Conservation (phyloP, 2,797 vertebrate genomes). For the Pteronotus mesoamericanus region DNA sequence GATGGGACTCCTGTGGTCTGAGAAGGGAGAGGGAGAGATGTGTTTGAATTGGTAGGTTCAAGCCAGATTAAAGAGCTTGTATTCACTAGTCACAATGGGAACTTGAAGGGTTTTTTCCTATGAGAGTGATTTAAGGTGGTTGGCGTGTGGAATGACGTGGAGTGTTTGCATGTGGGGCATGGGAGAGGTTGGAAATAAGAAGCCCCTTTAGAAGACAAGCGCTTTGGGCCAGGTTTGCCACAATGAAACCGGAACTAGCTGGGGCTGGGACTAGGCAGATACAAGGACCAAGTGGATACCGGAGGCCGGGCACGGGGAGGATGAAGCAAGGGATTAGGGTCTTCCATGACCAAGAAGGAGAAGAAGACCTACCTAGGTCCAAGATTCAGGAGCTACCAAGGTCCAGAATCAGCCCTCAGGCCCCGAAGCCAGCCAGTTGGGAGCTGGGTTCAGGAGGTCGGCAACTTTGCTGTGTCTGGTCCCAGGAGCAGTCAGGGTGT, state of each 20-base stretch:
- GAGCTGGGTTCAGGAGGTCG: not conserved
- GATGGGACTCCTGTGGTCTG: not conserved
- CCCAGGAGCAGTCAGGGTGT: not conserved
- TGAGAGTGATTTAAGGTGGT: not conserved
- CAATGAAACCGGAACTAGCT: not conserved
- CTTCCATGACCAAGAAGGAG: not conserved
- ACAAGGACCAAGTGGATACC: not conserved
- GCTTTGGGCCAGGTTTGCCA: not conserved
- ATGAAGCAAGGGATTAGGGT: not conserved
- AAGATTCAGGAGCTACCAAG: not conserved
- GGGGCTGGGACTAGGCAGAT: not conserved
- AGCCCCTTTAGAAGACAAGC: not conserved
- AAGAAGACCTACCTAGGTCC: not conserved
- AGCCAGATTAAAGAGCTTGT: not conserved
- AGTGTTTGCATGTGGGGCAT: not conserved
- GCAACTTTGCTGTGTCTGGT: not conserved
- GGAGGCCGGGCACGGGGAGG: not conserved
- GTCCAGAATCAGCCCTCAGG: not conserved
- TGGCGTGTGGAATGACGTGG: not conserved
- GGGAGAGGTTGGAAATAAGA: not conserved
- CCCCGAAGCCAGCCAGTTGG: not conserved
- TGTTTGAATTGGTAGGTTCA: not conserved
- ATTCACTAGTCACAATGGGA: not conserved
- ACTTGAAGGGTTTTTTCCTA: not conserved
- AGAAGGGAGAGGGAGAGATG: not conserved